Evolutionary conservation across 2,797 vertebrate species (phyloP).

Genomic region (Crotalus adamanteus): DNA sequence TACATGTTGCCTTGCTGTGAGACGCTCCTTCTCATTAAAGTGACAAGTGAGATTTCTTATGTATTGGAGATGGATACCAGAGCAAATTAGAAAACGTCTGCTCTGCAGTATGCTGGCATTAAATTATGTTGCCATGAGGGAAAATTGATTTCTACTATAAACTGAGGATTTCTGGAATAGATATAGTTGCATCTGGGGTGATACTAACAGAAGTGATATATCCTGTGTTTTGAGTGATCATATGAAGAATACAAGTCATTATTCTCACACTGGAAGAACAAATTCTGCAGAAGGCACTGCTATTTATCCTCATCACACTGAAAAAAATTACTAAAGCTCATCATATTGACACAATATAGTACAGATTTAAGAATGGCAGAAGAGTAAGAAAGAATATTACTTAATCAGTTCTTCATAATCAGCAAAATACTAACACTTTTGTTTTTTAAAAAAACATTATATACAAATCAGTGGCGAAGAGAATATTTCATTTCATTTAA

Average conservation of each 20-base stretch:
- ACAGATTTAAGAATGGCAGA: neutral
- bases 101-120: slow-evolving; percentile 45
- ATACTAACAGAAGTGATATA: slow-evolving; percentile 30
- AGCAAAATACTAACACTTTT: neutral
- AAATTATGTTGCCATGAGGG: slow-evolving; percentile 40
- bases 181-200: slow-evolving; percentile 34
- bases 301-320: neutral
- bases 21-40: slow-evolving; percentile 63
- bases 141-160: slow-evolving; percentile 43
- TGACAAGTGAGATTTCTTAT: slow-evolving; percentile 61
- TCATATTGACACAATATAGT: neutral
- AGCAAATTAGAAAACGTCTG: slow-evolving; percentile 59
- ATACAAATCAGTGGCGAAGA: neutral
- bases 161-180: slow-evolving; percentile 38
- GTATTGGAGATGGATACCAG: slow-evolving; percentile 55
- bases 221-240: neutral
- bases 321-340: neutral
- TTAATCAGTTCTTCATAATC: neutral
- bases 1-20: slow-evolving; percentile 50
- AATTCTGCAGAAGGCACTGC: slow-evolving; percentile 27
- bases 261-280: neutral
- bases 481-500: neutral
- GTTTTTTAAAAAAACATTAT: neutral
- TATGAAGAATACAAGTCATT: slow-evolving; percentile 37
- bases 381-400: neutral